Evolutionary conservation across 2,797 vertebrate genomes (phyloP).

Genomic region (Cygnus olor): DNA sequence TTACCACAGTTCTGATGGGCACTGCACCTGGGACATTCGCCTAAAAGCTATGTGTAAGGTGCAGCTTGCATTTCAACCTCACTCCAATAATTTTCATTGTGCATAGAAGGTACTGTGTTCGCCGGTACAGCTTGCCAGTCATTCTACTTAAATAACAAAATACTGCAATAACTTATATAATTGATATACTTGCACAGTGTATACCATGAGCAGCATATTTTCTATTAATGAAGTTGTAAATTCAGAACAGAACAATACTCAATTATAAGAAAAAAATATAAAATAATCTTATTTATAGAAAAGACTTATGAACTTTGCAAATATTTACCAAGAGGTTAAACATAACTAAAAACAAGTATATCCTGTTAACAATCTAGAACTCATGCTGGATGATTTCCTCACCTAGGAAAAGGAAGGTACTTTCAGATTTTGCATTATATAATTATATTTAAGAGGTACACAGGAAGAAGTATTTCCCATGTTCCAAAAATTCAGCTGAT

Average conservation of each 20-base stretch:
- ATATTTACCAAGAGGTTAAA: neutral
- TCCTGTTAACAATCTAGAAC: neutral
- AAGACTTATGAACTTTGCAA: neutral
- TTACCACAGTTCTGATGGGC: neutral
- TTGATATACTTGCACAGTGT: neutral
- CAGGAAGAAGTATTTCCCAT: neutral
- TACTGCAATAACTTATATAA: neutral
- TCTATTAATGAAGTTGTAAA: neutral
- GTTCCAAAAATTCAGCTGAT: neutral
- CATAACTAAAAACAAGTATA: neutral
- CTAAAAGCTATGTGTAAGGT: neutral
- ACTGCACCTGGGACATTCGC: neutral
- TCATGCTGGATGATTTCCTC: neutral
- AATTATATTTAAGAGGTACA: neutral
- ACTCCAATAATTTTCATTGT: neutral
- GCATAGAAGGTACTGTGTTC: neutral
- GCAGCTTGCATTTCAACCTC: neutral
- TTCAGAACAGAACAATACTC: neutral
- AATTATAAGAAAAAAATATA: neutral
- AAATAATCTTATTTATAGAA: neutral
- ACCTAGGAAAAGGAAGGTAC: neutral
- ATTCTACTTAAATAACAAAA: neutral
- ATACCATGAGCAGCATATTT: fast-evolving
- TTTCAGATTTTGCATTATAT: neutral
- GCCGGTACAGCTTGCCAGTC: neutral